Conservation (phyloP, 1,140 invertebrate genomes). For the honey bee (Apis mellifera) region DNA sequence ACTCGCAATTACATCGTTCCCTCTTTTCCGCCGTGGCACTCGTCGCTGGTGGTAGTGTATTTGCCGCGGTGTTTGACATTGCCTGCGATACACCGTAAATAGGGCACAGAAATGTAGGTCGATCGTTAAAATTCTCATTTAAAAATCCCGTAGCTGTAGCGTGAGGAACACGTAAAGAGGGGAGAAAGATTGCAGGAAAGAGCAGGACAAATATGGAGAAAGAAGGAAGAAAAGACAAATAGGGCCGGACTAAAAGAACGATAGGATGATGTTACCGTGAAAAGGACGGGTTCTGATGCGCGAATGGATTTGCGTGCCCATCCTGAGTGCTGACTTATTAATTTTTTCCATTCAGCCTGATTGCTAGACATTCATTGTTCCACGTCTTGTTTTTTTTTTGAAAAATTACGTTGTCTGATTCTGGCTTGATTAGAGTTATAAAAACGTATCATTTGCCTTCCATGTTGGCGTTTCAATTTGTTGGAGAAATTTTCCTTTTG, state of each 20-base stretch:
- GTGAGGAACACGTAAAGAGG: conserved; percentile 29
- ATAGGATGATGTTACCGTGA: conserved; percentile 34
- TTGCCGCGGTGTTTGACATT: conserved; percentile 68
- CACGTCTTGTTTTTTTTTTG: not conserved
- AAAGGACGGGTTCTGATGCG: conserved; percentile 58
- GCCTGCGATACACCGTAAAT: conserved; percentile 67
- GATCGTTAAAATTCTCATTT: conserved; percentile 78
- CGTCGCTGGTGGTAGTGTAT: conserved; percentile 49
- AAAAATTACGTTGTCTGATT: conserved; percentile 41
- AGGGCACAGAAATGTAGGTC: conserved; percentile 73
- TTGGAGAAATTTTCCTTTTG: not conserved
- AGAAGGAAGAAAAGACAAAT: not conserved
- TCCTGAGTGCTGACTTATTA: conserved; percentile 53
- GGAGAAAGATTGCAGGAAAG: conserved; percentile 50
- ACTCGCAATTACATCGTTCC: conserved; percentile 13
- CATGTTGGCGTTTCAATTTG: not conserved
- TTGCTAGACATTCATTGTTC: conserved; percentile 48
- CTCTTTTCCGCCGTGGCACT: conserved; percentile 12
- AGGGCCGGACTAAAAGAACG: conserved; percentile 10
- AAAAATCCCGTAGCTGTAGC: conserved; percentile 69
- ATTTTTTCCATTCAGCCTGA: conserved; percentile 51
- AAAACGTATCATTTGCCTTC: conserved; percentile 7
- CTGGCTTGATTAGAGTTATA: conserved; percentile 32
- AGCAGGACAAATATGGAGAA: conserved; percentile 50
- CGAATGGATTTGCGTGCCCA: conserved; percentile 42